Evolutionary conservation across 64 coral and sea anemone species (phyloP).

Genomic region (Stichodactyla helianthus): DNA sequence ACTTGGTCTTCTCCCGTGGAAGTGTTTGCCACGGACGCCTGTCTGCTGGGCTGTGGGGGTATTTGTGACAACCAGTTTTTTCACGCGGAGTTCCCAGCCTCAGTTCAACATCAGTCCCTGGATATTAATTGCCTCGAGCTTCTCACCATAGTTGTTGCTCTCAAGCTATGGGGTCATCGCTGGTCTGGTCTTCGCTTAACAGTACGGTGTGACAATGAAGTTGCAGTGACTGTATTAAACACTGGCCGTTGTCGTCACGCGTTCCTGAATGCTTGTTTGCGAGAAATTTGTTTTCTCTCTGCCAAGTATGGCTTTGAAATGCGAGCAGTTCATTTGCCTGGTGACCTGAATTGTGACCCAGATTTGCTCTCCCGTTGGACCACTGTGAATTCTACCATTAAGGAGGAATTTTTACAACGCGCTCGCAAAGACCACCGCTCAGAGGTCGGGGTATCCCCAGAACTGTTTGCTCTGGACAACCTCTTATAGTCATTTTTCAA

Average conservation of each 20-base stretch:
- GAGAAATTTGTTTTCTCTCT: slow-evolving; percentile 25
- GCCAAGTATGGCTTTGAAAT: slow-evolving; percentile 21
- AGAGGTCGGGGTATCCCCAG: neutral
- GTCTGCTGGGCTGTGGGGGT: slow-evolving; percentile 18
- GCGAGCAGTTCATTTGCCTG: slow-evolving; percentile 21
- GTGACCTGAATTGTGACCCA: neutral
- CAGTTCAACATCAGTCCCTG: neutral
- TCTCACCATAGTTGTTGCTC: slow-evolving; percentile 27
- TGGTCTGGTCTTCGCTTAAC: slow-evolving; percentile 25
- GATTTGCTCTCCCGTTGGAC: slow-evolving; percentile 32
- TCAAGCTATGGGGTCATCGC: slow-evolving; percentile 30
- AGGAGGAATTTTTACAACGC: neutral
- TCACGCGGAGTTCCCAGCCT: slow-evolving; percentile 14
- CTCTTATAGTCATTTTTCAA: no score
- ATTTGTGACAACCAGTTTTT: slow-evolving; percentile 2
- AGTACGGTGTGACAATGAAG: slow-evolving; percentile 36
- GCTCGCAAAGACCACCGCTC: neutral
- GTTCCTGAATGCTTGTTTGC: slow-evolving; percentile 30
- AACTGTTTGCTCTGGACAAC: no score
- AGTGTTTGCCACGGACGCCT: slow-evolving; percentile 25
- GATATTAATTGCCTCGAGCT: slow-evolving; percentile 33
- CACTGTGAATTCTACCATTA: neutral
- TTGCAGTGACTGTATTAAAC: slow-evolving; percentile 41
- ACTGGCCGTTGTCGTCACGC: slow-evolving; percentile 22
- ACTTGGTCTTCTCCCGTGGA: slow-evolving; percentile 8